Conservation (phyloP, 2,888 invertebrate genomes). For the Scelioninae gen. 1 region DNA sequence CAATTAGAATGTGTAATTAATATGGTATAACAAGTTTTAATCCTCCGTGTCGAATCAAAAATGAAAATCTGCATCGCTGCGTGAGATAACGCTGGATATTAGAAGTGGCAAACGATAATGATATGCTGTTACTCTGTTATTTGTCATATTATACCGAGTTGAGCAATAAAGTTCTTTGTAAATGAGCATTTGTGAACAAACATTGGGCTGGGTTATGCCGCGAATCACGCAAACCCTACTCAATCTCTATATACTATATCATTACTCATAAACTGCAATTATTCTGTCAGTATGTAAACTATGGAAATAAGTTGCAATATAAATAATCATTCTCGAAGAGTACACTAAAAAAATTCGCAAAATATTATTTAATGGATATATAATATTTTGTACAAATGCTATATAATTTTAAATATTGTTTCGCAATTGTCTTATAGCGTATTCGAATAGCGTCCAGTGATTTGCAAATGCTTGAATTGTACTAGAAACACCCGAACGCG, state of each 20-base stretch:
- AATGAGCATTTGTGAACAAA: conserved; percentile 45
- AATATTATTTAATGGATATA: too few species aligned
- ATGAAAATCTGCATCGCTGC: conserved; percentile 2
- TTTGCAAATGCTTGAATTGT: too few species aligned
- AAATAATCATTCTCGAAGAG: too few species aligned
- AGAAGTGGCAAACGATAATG: conserved; percentile 13
- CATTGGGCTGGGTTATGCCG: conserved; percentile 37
- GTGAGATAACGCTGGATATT: conserved; percentile 14
- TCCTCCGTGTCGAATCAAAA: conserved; percentile 30
- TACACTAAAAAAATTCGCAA: too few species aligned
- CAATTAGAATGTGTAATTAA: conserved; percentile 13
- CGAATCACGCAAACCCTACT: conserved; percentile 57
- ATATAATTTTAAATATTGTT: too few species aligned
- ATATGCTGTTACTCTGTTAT: conserved; percentile 17
- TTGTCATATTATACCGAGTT: conserved; percentile 33
- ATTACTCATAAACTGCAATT: too few species aligned
- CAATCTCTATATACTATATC: conserved; percentile 73
- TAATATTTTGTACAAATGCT: too few species aligned
- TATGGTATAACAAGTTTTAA: background rate
- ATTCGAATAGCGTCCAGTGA: too few species aligned
- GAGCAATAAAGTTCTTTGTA: conserved; percentile 28
- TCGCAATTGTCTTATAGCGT: too few species aligned
- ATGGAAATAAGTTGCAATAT: too few species aligned
- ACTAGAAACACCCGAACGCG: too few species aligned
- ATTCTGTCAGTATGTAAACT: too few species aligned